A percentile compares a stretch with the other conserved stretches of the same genome.
Evolutionary conservation across 2,113 vertebrate species (phyloP).

Genomic region (Bujurquina vittata): DNA sequence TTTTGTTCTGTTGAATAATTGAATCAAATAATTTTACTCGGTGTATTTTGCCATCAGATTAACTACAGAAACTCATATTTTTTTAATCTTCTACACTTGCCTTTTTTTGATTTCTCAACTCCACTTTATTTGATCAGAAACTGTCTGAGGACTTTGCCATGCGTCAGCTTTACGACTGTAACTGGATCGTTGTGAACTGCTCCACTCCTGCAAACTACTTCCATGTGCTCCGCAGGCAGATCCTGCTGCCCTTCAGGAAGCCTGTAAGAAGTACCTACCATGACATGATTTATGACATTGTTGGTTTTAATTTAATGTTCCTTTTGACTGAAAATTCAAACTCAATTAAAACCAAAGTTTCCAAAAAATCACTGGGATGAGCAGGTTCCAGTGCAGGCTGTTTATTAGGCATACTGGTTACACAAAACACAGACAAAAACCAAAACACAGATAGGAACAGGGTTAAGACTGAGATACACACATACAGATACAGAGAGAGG

Average conservation of each 20-base stretch:
- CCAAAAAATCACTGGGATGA: no score
- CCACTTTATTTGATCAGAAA: slow-evolving; percentile 73
- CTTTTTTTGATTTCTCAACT: neutral
- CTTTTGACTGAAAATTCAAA: no score
- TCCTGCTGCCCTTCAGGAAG: slow-evolving; percentile 93
- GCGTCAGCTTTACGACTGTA: slow-evolving; percentile 90
- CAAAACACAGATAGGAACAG: no score
- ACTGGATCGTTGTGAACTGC: slow-evolving; percentile 96
- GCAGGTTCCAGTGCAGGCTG: no score
- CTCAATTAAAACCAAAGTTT: no score
- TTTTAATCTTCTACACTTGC: neutral
- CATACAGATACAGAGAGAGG: no score
- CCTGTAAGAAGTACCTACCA: slow-evolving; percentile 77
- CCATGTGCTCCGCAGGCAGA: slow-evolving; percentile 92
- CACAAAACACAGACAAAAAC: no score
- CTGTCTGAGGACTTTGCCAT: slow-evolving; percentile 84
- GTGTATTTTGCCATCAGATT: neutral
- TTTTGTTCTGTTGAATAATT: neutral
- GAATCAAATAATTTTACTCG: neutral
- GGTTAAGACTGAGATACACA: no score
- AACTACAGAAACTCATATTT: neutral
- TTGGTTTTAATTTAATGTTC: no score
- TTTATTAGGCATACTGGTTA: no score
- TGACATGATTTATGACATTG: neutral
- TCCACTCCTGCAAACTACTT: slow-evolving; percentile 93